Base-by-base conservation (phyloP, 1,140 invertebrate genomes). In the Euwallacea similis region DNA sequence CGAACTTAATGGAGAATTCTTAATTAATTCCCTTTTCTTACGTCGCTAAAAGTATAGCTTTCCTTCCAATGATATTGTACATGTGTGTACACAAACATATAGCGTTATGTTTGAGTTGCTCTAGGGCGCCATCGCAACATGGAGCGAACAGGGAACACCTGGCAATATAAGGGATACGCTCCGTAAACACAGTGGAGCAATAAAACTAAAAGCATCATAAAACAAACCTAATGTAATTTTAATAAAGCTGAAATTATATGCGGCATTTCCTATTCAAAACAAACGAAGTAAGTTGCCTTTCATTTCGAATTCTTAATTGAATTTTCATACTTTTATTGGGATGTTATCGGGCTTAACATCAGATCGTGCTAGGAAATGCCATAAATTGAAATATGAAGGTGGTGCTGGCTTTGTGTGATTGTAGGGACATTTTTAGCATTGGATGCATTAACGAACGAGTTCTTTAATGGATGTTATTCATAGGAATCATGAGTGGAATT, bases 131-230 rank as follows among this genome's bases (percentile, higher is more conserved):
- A 56, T 56, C n/a, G 8, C 8, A 56, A 56, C n/a, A 56, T 61
- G 16, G 16, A 61, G 10, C 9, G 8, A 41, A 42, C 9, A 43
- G 59, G 42, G 42, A 43, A 63, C 61, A 63, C 61, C 61, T 63
- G 61, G 61, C 58, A 60, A 42, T 47, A 50, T 16, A 47, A 56
- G 54, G 54, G 54, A 56, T 15, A 63, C 61, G 44, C 61, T 10
- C 61, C n/a, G 58, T 60, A 63, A 41, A 15, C 61, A 63, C 61
- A 63, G 9, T 46, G 33, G 21, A 33, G 61, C 61, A 63, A 63
- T 63, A 63, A 63, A 63, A 44, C 44, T 63, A 50, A 63, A 63
- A 63, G 61, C 61, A 63, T 63, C 61, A 63, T 63, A 63, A 63
- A 63, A 63, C 33, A 63, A 47, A 47, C 61, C 61, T 63, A 63